phyloP scores from a whole-genome alignment of 92 coral and sea anemone species.

The Blastomussa wellsi region DNA sequence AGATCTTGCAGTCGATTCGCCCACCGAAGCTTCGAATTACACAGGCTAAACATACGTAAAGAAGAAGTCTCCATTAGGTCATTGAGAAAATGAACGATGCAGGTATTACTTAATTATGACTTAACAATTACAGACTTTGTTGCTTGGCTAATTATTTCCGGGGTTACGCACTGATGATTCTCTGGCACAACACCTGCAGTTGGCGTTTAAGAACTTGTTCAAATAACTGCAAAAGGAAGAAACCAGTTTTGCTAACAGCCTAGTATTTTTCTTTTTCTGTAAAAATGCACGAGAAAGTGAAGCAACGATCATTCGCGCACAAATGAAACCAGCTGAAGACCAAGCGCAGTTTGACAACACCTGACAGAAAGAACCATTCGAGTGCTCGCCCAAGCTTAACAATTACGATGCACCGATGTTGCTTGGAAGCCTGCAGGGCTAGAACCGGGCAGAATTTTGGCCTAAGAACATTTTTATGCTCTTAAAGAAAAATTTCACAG shows the following conservation, averaged over 20 bases:
- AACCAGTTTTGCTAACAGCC: constrained; percentile 12
- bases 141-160: constrained; percentile 72
- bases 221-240: constrained; percentile 8
- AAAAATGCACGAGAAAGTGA: neutral
- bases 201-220: constrained; percentile 17
- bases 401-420: neutral
- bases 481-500: neutral
- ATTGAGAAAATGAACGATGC: constrained; percentile 59
- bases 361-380: neutral
- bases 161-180: constrained; percentile 67
- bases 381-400: constrained; percentile 11
- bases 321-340: neutral
- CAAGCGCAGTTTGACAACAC: neutral
- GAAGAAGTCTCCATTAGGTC: constrained; percentile 76
- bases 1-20: neutral
- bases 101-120: constrained; percentile 97
- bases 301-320: neutral
- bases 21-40: constrained; percentile 10
- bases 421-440: neutral
- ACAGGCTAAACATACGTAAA: constrained; percentile 54
- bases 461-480: constrained; percentile 8
- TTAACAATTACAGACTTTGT: constrained; percentile 69
- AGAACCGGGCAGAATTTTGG: neutral
- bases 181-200: constrained; percentile 61
- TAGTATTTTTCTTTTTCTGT: neutral